Conservation (phyloP, 2,888 invertebrate species). For the Trileptium ribeirensis region DNA sequence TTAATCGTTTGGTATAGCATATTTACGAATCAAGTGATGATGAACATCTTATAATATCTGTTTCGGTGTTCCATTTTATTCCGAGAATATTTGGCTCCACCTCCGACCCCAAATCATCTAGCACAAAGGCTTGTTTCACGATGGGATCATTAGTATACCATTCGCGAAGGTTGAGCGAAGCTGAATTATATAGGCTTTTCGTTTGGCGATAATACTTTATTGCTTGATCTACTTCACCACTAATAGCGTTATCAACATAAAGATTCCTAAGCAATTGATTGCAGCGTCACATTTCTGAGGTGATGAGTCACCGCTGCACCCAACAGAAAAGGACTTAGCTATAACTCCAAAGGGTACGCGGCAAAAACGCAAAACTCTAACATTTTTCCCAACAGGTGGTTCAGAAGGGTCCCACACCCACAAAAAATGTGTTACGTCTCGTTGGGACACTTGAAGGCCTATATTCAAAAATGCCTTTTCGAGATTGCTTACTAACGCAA, state of each 20-base stretch:
- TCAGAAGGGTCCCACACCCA: neutral
- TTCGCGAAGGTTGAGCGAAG: neutral
- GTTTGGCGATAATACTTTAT: neutral
- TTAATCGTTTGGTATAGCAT: neutral
- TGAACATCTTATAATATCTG: neutral
- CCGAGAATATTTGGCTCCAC: neutral
- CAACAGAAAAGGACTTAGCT: conserved; percentile 33
- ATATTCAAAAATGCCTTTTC: conserved; percentile 33
- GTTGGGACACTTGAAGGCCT: conserved; percentile 24
- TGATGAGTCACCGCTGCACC: conserved; percentile 27
- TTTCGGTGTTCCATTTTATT: neutral
- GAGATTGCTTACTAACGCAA: conserved; percentile 22
- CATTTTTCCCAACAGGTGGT: conserved; percentile 27
- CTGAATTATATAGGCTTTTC: neutral
- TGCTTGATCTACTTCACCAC: neutral
- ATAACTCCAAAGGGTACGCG: conserved; percentile 36
- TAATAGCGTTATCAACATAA: conserved; percentile 2
- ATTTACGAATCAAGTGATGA: no score
- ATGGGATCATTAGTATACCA: neutral
- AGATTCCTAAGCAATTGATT: neutral
- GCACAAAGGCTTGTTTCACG: neutral
- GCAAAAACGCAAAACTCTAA: conserved; percentile 31
- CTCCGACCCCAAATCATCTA: neutral
- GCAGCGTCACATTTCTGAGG: neutral
- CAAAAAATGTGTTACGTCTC: conserved; percentile 25